These are phyloP conservation scores for Gnathonemus echidnorhynchus DNA, from an alignment of 2,113 vertebrate genomes.

Conservation along the genomic window DNA sequence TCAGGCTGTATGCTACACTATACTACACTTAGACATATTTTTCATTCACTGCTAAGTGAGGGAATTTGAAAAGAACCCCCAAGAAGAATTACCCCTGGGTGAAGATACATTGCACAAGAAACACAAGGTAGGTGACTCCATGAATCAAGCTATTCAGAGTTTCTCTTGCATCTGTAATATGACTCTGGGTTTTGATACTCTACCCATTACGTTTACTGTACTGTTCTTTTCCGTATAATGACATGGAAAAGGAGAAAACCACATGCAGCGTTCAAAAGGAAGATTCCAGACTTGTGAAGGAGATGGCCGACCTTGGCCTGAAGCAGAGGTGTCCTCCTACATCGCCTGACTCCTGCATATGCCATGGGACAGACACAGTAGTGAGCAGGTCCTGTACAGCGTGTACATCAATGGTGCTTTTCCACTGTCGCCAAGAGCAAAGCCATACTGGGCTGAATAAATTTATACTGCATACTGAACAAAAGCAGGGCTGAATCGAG, in stretches of 20 bases:
- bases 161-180: background rate
- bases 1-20: background rate
- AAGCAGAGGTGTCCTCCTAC: background rate
- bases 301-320: background rate
- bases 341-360: background rate
- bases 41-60: background rate
- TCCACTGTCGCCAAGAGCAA: background rate
- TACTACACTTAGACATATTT: background rate
- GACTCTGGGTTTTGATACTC: background rate
- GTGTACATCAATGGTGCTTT: background rate
- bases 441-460: background rate
- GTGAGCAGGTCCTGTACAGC: background rate
- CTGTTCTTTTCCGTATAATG: background rate
- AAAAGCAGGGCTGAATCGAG: background rate
- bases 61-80: background rate
- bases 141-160: background rate
- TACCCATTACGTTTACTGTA: background rate
- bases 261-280: background rate
- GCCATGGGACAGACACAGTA: background rate
- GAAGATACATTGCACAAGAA: background rate
- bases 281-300: background rate
- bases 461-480: background rate
- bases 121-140: conserved; percentile 4
- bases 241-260: background rate
- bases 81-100: background rate